Base-by-base conservation (phyloP, 2,113 vertebrate genomes). In the Menura novaehollandiae region DNA sequence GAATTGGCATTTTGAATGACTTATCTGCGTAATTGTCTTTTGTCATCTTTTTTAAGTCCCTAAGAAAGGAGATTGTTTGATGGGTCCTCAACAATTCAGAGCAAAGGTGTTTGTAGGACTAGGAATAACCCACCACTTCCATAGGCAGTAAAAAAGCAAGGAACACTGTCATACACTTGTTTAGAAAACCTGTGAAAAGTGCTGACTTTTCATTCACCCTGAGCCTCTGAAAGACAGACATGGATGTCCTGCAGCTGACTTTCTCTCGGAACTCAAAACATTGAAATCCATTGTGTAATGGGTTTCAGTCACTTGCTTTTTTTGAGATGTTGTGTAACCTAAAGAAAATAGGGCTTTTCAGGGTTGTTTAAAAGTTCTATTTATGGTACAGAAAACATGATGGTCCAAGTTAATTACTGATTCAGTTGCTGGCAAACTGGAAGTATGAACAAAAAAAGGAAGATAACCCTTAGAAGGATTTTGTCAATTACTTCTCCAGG, bases 331-430 rank as follows among this genome's bases (percentile, higher is more conserved):
- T 96, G 58, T 93, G 66, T 93, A 96, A 93, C 64, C 68, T 91
- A 81, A 93, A 79, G 73, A 95, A 96, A 95, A 89, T 6, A 75
- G 66, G 60, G 19, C 15, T 75, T 93, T 96, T 89, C 79, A 78
- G 62, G 58, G 68, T 52, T 81, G 79, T 88, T 78, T 90, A 95
- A 82, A 72, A 82, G 49, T 91, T 86, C 76, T 96, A 44, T 96
- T 93, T 94, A 75, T 75, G 51, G 94, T 89, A 63, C 60, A 88
- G 60, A 89, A 89, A 94, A 85, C 46, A 73, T 39, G 58, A 81
- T 60, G 44, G 56, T 93, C 79, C 47, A 88, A 94, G 75, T 84
- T 95, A 95, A 86, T 91, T 96, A 91, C 72, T 90, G 30, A 92
- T 93, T 86, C 76, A 60, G 60, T 92, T 91, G 52, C 90, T 91